Evolutionary conservation across 2,113 vertebrate species (phyloP).

Genomic region (Anguilla japonica): DNA sequence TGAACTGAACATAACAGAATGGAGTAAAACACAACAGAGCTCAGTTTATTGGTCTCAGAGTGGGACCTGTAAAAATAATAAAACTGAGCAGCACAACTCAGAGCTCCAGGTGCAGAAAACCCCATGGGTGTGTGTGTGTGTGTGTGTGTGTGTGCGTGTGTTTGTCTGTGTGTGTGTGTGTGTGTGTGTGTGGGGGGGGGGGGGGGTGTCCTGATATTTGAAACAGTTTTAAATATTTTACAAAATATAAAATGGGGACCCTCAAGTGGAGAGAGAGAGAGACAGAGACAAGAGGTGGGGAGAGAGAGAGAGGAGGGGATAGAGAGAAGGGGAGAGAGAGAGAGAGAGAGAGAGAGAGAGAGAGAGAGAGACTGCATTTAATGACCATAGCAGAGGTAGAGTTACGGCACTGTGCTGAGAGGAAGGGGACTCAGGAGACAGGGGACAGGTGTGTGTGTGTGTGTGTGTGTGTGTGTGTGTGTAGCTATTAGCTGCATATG

Average conservation of each 20-base stretch:
- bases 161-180: constrained; percentile 16
- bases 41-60: too few relatives aligned
- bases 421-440: neutral
- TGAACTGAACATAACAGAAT: too few relatives aligned
- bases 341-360: neutral
- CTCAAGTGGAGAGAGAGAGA: neutral
- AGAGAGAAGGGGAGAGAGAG: too few relatives aligned
- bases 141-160: constrained; percentile 14
- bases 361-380: neutral
- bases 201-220: constrained; percentile 21
- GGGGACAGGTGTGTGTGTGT: neutral
- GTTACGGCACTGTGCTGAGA: too few relatives aligned
- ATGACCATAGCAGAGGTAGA: neutral
- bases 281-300: neutral
- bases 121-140: constrained; percentile 12
- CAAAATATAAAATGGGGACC: neutral
- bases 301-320: neutral
- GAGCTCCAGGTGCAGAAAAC: neutral
- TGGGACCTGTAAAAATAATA: too few relatives aligned
- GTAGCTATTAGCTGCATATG: neutral
- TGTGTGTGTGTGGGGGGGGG: constrained; percentile 22
- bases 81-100: too few relatives aligned
- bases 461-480: too few relatives aligned
- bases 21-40: too few relatives aligned
- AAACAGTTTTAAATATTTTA: neutral